Evolutionary conservation across 2,113 vertebrate genomes (phyloP), one percentile per base, ranked within the genome.

Genomic region (Sinocyclocheilus anshuiensis): DNA sequence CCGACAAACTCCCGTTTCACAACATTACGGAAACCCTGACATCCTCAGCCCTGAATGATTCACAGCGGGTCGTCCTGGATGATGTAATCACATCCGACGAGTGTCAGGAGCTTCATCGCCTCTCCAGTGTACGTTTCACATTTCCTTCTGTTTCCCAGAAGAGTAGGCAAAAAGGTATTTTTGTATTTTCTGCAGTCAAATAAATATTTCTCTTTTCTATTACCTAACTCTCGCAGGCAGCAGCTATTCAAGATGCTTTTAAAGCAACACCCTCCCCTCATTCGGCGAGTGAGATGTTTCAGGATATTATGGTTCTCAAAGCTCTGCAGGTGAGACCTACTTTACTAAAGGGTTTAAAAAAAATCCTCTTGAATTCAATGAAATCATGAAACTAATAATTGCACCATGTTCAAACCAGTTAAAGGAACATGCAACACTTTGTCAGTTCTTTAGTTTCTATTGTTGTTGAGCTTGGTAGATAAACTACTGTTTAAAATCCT

Each of bases 271-370:
- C 96, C 0, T 99, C 97, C 9, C 98, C 98, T 16, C 98, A 99
- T 90, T 96, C 97, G 1, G 94, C 97, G 72, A 97, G 94, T 0
- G 97, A 99, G 90, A 96, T 93, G 91, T 99, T 99, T 92, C 96
- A 97, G 1, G 98, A 97, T 0, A 95, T 99, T 87, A 98, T 97
- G 0, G 94, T 99, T 89, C 95, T 97, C 86, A 99, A 97, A 92
- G 96, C 97, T 83, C 95, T 99, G 29, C 97, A 98, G 97, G 98
- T 95, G 89, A 87, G 26, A 1, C 45, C 82, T 55, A 50, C 48
- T 3, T 50, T 45, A 45, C 42, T 45, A 2, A 45, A 45, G 42
- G 42, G 9, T 10, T 45, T 45, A 10, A 11, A 45, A 50, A 13
- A 50, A 13, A 13, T 50, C 48, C 48, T 48, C 45, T 48, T 48